Conservation (phyloP, 2,888 invertebrate genomes). For the Seira musarum region DNA sequence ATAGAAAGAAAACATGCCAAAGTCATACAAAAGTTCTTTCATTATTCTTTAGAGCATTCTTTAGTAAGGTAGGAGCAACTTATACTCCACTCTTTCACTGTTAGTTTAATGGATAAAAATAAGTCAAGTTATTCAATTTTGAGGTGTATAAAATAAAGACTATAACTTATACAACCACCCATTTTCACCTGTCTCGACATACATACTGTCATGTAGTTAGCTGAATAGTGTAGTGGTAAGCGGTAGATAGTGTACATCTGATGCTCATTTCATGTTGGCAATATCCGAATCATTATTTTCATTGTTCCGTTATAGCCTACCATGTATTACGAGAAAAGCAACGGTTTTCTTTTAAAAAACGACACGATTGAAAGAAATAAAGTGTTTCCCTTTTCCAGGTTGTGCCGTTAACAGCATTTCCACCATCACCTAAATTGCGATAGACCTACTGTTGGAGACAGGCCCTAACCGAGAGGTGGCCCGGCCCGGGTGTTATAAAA, state of each 20-base stretch:
- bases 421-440: too few species aligned
- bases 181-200: not conserved
- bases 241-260: not conserved
- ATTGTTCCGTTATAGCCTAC: too few species aligned
- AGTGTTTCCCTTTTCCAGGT: too few species aligned
- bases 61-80: not conserved
- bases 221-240: not conserved
- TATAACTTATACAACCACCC: not conserved
- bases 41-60: not conserved
- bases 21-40: not conserved
- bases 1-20: not conserved
- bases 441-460: not conserved
- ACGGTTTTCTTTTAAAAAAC: too few species aligned
- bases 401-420: too few species aligned
- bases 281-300: not conserved
- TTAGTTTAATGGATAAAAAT: not conserved
- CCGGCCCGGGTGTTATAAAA: not conserved
- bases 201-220: not conserved
- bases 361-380: too few species aligned
- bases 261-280: not conserved
- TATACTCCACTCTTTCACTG: not conserved
- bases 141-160: not conserved
- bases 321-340: not conserved
- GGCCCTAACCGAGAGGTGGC: not conserved
- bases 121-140: not conserved